Conservation (phyloP, 2,113 vertebrate genomes). For the Lota lota region DNA sequence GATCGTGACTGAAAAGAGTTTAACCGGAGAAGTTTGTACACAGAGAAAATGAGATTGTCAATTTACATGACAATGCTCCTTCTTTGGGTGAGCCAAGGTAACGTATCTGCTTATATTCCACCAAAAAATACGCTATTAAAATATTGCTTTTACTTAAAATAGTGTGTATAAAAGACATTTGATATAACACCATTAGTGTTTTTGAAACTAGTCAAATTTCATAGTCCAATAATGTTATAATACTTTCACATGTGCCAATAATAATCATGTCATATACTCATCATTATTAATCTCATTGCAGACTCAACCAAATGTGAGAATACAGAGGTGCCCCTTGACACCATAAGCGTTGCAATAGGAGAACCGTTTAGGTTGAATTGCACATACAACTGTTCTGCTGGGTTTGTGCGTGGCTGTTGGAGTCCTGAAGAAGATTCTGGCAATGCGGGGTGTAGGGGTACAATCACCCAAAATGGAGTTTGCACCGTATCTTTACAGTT, state of each 20-base stretch:
- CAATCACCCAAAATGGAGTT: neutral
- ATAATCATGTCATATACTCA: too few relatives aligned
- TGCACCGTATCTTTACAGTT: conserved; percentile 52
- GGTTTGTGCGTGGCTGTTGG: conserved; percentile 68
- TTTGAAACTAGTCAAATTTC: too few relatives aligned
- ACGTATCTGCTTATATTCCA: conserved; percentile 1
- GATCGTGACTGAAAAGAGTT: conserved; percentile 9
- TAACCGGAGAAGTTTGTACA: conserved; percentile 1
- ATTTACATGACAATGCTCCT: conserved; percentile 43
- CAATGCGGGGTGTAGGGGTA: conserved; percentile 5
- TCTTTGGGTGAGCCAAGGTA: conserved; percentile 55
- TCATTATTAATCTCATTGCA: conserved; percentile 36
- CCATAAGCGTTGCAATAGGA: conserved; percentile 40
- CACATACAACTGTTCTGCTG: conserved; percentile 68
- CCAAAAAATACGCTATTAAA: neutral
- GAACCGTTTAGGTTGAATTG: conserved; percentile 58
- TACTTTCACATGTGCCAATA: neutral
- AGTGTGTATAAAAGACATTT: neutral
- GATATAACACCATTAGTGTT: neutral
- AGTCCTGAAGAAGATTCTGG: neutral
- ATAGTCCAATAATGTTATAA: too few relatives aligned
- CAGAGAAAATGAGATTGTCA: conserved; percentile 9
- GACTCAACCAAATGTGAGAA: conserved; percentile 32
- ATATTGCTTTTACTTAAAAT: neutral
- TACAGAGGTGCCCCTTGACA: conserved; percentile 6